phyloP scores from a whole-genome alignment of 2,113 vertebrate species.

The Pseudorhombus dupliciocellatus region DNA sequence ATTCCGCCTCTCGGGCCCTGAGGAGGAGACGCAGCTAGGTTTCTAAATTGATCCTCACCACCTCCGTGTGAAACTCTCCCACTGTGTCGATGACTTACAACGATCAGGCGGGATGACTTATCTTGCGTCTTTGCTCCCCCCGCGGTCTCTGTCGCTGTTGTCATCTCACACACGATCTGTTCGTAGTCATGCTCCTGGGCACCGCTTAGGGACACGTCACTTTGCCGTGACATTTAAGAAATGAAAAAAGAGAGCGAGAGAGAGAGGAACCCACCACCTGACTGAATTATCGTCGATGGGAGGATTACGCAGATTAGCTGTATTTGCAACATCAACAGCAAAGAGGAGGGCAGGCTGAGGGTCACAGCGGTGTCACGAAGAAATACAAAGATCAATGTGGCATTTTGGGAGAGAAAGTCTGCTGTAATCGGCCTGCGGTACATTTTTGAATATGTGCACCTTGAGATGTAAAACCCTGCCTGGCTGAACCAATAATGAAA shows the following conservation, averaged over 20 bases:
- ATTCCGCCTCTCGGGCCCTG: constrained; percentile 33
- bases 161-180: constrained; percentile 42
- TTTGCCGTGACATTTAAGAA: constrained; percentile 40
- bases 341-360: constrained; percentile 7
- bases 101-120: constrained; percentile 43
- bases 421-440: constrained; percentile 39
- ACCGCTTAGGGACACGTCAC: constrained; percentile 6
- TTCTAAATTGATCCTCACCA: constrained; percentile 61
- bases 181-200: constrained; percentile 27
- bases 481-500: constrained; percentile 24
- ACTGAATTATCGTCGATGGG: constrained; percentile 48
- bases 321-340: constrained; percentile 40
- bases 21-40: constrained; percentile 39
- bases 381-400: constrained; percentile 37
- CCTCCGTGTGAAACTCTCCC: constrained; percentile 53
- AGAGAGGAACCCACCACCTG: constrained; percentile 42
- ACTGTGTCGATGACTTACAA: constrained; percentile 41
- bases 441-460: constrained; percentile 4
- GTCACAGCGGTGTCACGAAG: constrained; percentile 33
- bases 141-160: constrained; percentile 39
- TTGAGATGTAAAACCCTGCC: constrained; percentile 12
- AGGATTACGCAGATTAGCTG: constrained; percentile 54
- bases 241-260: neutral
- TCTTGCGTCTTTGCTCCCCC: constrained; percentile 37
- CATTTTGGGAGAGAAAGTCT: constrained; percentile 26